Evolutionary conservation across 1,140 invertebrate species (phyloP), one percentile per base, ranked within the genome.

Genomic region (Laodelphax striatellus): DNA sequence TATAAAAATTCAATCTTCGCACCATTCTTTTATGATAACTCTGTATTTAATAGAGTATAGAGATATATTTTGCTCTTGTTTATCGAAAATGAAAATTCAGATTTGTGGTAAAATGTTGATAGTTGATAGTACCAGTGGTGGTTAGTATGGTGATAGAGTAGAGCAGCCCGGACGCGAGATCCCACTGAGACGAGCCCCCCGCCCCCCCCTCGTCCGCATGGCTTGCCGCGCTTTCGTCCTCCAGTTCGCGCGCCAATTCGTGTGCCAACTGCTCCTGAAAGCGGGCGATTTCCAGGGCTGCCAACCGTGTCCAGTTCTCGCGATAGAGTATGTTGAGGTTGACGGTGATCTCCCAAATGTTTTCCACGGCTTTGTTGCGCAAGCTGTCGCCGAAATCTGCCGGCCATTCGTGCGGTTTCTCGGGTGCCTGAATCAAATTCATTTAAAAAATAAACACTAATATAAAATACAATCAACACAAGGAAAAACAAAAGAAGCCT

Each of bases 111-210:
- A n/a, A n/a, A n/a, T n/a, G n/a, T n/a, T n/a, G n/a, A n/a, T n/a
- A n/a, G n/a, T n/a, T n/a, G n/a, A n/a, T n/a, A n/a, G n/a, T n/a
- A n/a, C 94, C 94, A 71, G 97, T 96, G 60, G 94, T 97, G 5
- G 94, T 97, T 38, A 97, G 83, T 52, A 97, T 90, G 17, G 94
- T 97, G 54, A 98, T 79, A 14, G 93, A 96, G 76, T 97, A 98
- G 17, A 97, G 82, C 74, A 96, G 96, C n/a, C 93, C 90, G 70
- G 90, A 89, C 19, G 92, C 89, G 69, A 96, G 92, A 68, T 88
- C 93, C 92, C 92, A 98, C 28, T 58, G 24, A n/a, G 44, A 21
- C 22, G 17, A n/a, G n/a, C n/a, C n/a, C n/a, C n/a, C 21, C 5
- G 41, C 41, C 1, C 31, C 10, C 24, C 57, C 16, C 34, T 46